These are phyloP conservation scores for Pseudolycoriella hygida DNA, from an alignment of 2,888 invertebrate species.

Conservation along the genomic window DNA sequence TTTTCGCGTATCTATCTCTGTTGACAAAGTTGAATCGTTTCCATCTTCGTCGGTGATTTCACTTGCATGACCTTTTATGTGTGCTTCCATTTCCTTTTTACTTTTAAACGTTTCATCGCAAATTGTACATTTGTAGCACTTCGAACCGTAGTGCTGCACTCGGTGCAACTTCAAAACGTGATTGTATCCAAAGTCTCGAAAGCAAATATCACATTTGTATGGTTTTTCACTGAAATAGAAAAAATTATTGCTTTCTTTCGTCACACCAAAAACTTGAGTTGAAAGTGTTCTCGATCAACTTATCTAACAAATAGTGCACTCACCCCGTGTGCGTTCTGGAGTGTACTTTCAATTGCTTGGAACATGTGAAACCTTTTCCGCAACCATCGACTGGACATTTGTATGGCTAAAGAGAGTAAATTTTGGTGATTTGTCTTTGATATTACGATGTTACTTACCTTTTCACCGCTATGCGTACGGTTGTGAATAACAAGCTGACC, in stretches of 20 bases:
- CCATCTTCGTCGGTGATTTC: slow-evolving; percentile 35
- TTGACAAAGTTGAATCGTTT: slow-evolving; percentile 7
- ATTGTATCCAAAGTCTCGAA: slow-evolving; percentile 80
- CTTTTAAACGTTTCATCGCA: slow-evolving; percentile 82
- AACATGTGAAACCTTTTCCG: slow-evolving; percentile 81
- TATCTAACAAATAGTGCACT: background rate
- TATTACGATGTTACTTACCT: too few relatives aligned
- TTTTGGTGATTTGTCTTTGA: too few relatives aligned
- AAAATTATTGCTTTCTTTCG: too few relatives aligned
- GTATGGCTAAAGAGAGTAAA: slow-evolving; percentile 62
- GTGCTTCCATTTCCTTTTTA: slow-evolving; percentile 79
- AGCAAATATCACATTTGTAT: slow-evolving; percentile 80
- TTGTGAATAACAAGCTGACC: slow-evolving; percentile 83
- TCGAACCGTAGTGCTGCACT: slow-evolving; percentile 80
- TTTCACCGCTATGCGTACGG: slow-evolving; percentile 53
- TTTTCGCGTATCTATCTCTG: background rate
- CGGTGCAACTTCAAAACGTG: slow-evolving; percentile 78
- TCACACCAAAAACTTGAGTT: too few relatives aligned
- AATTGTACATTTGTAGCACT: slow-evolving; percentile 82
- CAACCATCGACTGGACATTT: slow-evolving; percentile 66
- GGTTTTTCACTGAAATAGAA: slow-evolving; percentile 55
- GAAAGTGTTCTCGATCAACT: too few relatives aligned
- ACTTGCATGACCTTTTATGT: slow-evolving; percentile 63
- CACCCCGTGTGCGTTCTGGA: slow-evolving; percentile 70
- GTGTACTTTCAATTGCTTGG: slow-evolving; percentile 81